These are phyloP conservation scores for Xenopus borealis DNA, from an alignment of 2,113 vertebrate genomes.

Conservation along the genomic window DNA sequence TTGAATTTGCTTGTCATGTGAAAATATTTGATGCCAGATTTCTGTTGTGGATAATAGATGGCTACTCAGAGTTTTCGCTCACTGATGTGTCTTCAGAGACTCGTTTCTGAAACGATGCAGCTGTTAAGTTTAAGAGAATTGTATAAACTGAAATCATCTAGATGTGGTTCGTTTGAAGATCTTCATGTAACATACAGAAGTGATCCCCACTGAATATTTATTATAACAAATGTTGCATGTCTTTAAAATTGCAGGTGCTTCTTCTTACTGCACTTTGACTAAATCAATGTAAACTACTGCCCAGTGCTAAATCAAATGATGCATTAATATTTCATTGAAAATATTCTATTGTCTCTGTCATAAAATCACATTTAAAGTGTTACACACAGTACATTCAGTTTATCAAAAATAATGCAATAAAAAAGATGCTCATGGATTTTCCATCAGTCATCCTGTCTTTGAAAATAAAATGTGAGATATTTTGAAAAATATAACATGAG, in stretches of 20 bases:
- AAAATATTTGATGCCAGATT: slow-evolving; percentile 56
- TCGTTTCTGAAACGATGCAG: slow-evolving; percentile 70
- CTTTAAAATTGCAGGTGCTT: slow-evolving; percentile 45
- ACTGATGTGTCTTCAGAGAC: slow-evolving; percentile 65
- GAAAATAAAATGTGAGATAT: no score
- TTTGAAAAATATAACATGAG: no score
- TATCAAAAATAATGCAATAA: no score
- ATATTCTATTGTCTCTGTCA: no score
- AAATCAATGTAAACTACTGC: no score
- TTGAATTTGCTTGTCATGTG: no score
- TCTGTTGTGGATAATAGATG: slow-evolving; percentile 73
- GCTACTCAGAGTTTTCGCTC: slow-evolving; percentile 64
- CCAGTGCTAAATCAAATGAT: no score
- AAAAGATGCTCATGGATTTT: no score
- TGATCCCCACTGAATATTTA: slow-evolving; percentile 53
- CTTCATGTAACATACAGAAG: slow-evolving; percentile 54
- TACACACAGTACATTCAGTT: no score
- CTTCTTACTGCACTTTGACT: slow-evolving; percentile 28
- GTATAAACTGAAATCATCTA: slow-evolving; percentile 59
- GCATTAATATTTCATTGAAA: not conserved
- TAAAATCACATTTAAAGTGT: no score
- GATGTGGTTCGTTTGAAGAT: slow-evolving; percentile 54
- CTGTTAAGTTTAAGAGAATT: slow-evolving; percentile 73
- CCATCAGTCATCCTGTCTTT: no score
- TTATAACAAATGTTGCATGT: slow-evolving; percentile 59